phyloP scores from a whole-genome alignment of 37 sponge, comb jelly and placozoan genomes.

The Crambe crambe region DNA sequence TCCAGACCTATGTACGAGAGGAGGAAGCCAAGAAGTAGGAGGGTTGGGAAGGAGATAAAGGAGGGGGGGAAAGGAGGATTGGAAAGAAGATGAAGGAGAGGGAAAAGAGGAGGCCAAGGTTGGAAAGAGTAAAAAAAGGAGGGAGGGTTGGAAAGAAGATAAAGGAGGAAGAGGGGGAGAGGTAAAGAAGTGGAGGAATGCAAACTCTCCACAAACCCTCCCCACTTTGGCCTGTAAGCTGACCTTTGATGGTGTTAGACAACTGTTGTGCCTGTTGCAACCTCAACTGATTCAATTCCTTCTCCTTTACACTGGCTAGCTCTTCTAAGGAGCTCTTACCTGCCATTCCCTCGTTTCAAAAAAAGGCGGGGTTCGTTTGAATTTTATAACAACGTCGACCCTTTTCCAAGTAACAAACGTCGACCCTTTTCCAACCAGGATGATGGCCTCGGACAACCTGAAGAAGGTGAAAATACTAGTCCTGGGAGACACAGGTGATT shows the following conservation, averaged over 20 bases:
- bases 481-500: constrained; percentile 87
- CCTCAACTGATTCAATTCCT: constrained; percentile 38
- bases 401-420: too few relatives aligned
- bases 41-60: not conserved
- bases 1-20: not conserved
- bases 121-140: too few relatives aligned
- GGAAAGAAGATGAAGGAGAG: too few relatives aligned
- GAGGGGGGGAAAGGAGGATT: not conserved
- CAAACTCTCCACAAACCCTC: too few relatives aligned
- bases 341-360: not conserved
- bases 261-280: constrained; percentile 23
- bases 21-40: not conserved
- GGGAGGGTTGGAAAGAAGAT: too few relatives aligned
- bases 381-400: too few relatives aligned
- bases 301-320: constrained; percentile 45
- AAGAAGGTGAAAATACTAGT: constrained; percentile 88
- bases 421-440: not conserved
- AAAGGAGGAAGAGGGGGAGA: too few relatives aligned
- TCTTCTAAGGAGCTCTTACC: constrained; percentile 25
- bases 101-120: too few relatives aligned
- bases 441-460: constrained; percentile 57
- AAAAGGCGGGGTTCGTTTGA: not conserved
- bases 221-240: too few relatives aligned
- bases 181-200: too few relatives aligned
- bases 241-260: constrained; percentile 29